A percentile compares a stretch with the other conserved stretches of the same genome.
These are phyloP conservation scores for Sycophaga agraensis DNA, from an alignment of 1,140 invertebrate species.

Conservation along the genomic window DNA sequence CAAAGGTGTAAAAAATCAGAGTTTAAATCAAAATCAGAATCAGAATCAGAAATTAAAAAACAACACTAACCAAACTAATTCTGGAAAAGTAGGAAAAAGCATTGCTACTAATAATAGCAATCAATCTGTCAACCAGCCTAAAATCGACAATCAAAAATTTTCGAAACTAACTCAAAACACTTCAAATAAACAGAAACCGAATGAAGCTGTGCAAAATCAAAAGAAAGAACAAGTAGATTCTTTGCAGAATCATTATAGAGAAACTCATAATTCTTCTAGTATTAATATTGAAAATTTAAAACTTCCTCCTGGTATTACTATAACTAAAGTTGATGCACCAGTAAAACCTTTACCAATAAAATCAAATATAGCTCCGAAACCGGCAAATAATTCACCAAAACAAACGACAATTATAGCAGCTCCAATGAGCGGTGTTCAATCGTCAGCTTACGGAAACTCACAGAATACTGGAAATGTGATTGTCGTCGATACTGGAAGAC, in stretches of 20 bases:
- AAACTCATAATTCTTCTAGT: constrained; percentile 38
- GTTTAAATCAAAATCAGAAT: constrained; percentile 28
- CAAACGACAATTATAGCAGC: constrained; percentile 55
- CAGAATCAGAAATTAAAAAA: constrained; percentile 29
- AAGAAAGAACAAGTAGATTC: constrained; percentile 34
- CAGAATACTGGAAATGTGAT: constrained; percentile 64
- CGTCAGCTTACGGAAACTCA: constrained; percentile 47
- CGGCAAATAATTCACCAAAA: constrained; percentile 38
- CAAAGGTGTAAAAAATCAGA: constrained; percentile 31
- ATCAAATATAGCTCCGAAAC: constrained; percentile 44
- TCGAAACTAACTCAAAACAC: constrained; percentile 19
- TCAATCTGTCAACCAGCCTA: background rate
- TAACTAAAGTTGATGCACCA: constrained; percentile 74
- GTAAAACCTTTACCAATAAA: constrained; percentile 53
- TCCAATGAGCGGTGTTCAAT: constrained; percentile 46
- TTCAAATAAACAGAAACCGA: constrained; percentile 31
- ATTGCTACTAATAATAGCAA: constrained; percentile 30
- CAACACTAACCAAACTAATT: constrained; percentile 26
- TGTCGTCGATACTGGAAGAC: constrained; percentile 65
- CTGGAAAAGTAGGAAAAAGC: constrained; percentile 29
- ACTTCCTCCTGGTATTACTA: constrained; percentile 79
- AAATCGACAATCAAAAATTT: constrained; percentile 24
- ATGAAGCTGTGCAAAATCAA: constrained; percentile 25
- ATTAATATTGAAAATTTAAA: constrained; percentile 68
- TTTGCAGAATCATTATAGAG: constrained; percentile 45